Percentiles rank a stretch among this genome's conserved stretches.
phyloP scores from a whole-genome alignment of 2,888 invertebrate species.

The Hyposoter dolosus region DNA sequence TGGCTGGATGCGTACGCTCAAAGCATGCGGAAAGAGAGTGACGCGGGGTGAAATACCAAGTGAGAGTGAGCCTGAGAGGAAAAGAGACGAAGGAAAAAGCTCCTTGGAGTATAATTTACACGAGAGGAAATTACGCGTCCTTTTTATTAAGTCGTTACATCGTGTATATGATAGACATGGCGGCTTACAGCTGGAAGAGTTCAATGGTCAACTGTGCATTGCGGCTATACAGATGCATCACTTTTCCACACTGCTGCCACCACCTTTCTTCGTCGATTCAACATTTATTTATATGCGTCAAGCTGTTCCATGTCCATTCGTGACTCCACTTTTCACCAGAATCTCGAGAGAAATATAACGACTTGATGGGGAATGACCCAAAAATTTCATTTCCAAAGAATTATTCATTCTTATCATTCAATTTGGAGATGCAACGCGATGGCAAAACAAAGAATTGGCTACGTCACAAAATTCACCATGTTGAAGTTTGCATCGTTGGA shows the following conservation, averaged over 20 bases:
- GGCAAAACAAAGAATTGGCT: background rate
- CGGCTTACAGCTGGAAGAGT: constrained; percentile 39
- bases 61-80: constrained; percentile 8
- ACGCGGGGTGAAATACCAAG: background rate
- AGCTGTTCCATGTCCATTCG: background rate
- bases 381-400: background rate
- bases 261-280: constrained; percentile 38
- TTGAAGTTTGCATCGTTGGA: no score
- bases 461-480: no score
- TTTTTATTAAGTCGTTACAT: constrained; percentile 65
- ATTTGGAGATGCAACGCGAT: background rate
- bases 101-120: constrained; percentile 61
- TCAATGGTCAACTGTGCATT: constrained; percentile 57
- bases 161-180: constrained; percentile 49
- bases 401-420: background rate
- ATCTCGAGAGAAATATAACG: background rate
- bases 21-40: constrained; percentile 29
- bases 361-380: background rate
- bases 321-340: background rate
- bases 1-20: constrained; percentile 34
- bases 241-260: constrained; percentile 40
- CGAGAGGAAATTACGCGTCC: constrained; percentile 64
- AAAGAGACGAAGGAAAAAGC: constrained; percentile 28
- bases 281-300: constrained; percentile 41
- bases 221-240: constrained; percentile 45